Base-by-base conservation (phyloP, 2,113 vertebrate genomes). In the Cyprinodon tularosa region DNA sequence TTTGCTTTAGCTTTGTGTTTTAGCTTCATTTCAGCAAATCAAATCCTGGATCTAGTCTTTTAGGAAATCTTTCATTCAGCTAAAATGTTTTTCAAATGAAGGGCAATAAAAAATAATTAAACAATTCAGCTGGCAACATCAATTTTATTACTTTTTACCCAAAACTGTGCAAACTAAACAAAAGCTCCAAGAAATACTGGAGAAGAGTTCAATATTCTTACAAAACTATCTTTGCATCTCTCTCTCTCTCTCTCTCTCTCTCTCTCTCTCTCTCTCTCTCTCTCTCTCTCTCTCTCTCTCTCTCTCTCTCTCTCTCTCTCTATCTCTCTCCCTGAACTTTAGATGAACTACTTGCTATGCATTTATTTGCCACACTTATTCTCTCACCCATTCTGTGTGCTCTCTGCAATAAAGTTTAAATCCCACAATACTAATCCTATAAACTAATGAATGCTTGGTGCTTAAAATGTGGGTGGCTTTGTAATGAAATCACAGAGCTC, bases 391-490 rank as follows among this genome's bases (percentile, higher is more conserved):
- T 20, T 53, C 17, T 57, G 50, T 57, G 17, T 10, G 50, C 17
- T 57, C 17, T 10, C 14, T 57, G 6, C n/a, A 57, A 57, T 57
- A 57, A 57, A 57, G 50, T n/a, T 57, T 20, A 57, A 57, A 57
- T 57, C 50, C 50, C 50, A 57, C n/a, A 57, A 57, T 57, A 57
- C 50, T 57, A 57, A 57, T 57, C 50, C 50, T 20, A 57, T 57
- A 57, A 57, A 57, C 50, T 57, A 57, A 57, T 57, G 50, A 57
- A 57, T 14, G 50, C 50, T 57, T 57, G 50, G 20, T 57, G 50
- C 50, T 57, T 57, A 57, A 57, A n/a, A 57, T 57, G 50, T 57
- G 50, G 50, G 50, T 57, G 50, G 17, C 50, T n/a, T 57, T 8
- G 50, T 57, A 57, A 57, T 57, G 50, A 57, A 57, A 57, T 57